Evolutionary conservation across 2,888 invertebrate genomes (phyloP), one percentile per base, ranked within the genome.

Genomic region (Oasisia sp.): DNA sequence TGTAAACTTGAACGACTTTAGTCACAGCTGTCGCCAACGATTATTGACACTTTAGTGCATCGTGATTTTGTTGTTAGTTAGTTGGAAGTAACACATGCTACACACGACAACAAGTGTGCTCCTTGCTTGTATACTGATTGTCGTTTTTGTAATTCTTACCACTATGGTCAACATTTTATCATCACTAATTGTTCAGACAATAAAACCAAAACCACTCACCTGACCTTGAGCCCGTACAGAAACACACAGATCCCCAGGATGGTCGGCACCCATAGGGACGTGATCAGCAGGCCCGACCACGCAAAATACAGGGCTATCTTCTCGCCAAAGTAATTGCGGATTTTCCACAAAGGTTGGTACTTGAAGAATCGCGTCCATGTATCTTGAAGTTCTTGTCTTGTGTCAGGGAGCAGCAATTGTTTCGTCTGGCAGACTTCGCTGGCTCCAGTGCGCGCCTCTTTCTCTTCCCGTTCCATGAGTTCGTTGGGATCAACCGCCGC

Each of bases 291-390:
- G 0, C 97, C 97, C 19, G 96, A 95, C 97, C 97, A 97, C 2
- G 97, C 97, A 94, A 97, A 97, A 93, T 97, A 97, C 74, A 97
- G 95, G 0, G 95, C 96, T 93, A 97, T 96, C 93, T 96, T 96
- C 93, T 97, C 97, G 9, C 97, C 97, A 94, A 97, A 97, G 94
- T 97, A 97, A 93, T 97, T 96, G 32, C 96, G 94, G 14, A 96
- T 95, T 93, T 95, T 96, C 95, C 96, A 96, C 91, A 96, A 92
- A 32, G 96, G 96, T 93, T 96, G 96, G 92, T 95, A 96, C 93
- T 96, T 96, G 89, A 38, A 32, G 96, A 96, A 92, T 96, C 94
- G 94, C 3, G 95, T 94, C 96, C 96, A 96, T 9, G 95, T 95
- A 2, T 95, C 93, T 89, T 95, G 94, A 92, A 96, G 92, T 0